Conservation (phyloP, 2,113 vertebrate genomes). For the Columba janthina region DNA sequence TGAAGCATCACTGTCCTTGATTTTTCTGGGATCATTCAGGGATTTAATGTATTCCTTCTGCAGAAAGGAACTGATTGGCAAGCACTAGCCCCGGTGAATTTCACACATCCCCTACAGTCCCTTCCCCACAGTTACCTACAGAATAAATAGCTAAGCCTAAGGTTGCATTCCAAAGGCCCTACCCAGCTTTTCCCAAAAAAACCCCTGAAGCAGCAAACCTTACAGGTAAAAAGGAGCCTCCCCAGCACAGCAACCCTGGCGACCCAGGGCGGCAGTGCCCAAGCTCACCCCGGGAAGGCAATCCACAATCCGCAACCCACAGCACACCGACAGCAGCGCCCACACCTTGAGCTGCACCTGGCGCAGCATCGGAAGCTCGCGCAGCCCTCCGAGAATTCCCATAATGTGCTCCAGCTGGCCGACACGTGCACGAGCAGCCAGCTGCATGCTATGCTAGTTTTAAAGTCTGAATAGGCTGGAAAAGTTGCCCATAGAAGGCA, state of each 20-base stretch:
- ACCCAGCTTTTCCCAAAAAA: not conserved
- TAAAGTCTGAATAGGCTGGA: accelerated
- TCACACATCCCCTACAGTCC: not conserved
- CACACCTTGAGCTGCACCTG: not conserved
- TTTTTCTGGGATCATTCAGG: not conserved
- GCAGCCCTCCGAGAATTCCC: not conserved
- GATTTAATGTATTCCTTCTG: not conserved
- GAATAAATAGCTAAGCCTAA: not conserved
- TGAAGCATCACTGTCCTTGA: not conserved
- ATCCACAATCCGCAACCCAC: too few relatives aligned
- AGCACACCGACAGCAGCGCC: too few relatives aligned
- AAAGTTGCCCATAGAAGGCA: not conserved
- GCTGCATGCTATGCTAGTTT: accelerated
- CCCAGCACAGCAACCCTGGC: not conserved
- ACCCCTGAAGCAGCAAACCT: not conserved
- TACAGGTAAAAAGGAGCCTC: not conserved
- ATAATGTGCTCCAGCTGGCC: not conserved
- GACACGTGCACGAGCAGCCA: not conserved
- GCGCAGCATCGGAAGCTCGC: accelerated
- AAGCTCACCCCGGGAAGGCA: not conserved
- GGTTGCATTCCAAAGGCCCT: not conserved
- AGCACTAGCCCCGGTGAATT: not conserved
- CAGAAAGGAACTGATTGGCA: not conserved
- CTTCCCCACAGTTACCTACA: not conserved
- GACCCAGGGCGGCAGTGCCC: accelerated